These are phyloP conservation scores for Pyrochroa serraticornis DNA, from an alignment of 2,888 invertebrate species.

Conservation along the genomic window DNA sequence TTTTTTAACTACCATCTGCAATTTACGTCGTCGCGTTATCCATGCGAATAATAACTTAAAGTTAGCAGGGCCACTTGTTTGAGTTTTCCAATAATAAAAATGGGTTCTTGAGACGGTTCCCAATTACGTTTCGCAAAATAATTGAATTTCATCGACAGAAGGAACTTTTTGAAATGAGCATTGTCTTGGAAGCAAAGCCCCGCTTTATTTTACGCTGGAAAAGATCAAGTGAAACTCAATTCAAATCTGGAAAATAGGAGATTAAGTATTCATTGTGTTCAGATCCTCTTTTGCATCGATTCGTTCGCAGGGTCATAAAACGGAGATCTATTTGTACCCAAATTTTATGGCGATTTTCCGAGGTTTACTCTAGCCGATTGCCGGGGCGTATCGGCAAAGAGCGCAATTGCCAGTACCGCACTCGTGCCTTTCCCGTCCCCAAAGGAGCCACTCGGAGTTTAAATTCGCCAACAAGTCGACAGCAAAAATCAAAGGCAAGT, in stretches of 20 bases:
- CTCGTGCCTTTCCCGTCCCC: too few relatives aligned
- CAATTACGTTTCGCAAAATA: slow-evolving; percentile 18
- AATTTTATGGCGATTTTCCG: slow-evolving; percentile 27
- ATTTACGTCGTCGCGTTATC: too few relatives aligned
- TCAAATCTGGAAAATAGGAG: slow-evolving; percentile 45
- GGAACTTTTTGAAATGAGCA: slow-evolving; percentile 26
- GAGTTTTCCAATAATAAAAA: too few relatives aligned
- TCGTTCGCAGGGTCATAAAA: slow-evolving; percentile 36
- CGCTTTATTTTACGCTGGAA: slow-evolving; percentile 38
- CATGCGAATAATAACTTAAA: too few relatives aligned
- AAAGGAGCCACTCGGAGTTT: too few relatives aligned
- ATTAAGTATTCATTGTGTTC: slow-evolving; percentile 47
- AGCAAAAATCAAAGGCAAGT: too few relatives aligned
- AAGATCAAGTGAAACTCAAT: slow-evolving; percentile 43
- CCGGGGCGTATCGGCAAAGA: too few relatives aligned
- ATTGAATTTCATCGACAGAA: slow-evolving; percentile 24
- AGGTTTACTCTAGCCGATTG: background rate
- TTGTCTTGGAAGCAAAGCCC: slow-evolving; percentile 28
- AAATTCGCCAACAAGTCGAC: too few relatives aligned
- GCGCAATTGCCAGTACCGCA: too few relatives aligned
- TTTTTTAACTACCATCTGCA: too few relatives aligned
- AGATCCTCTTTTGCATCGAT: slow-evolving; percentile 38
- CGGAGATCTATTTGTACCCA: slow-evolving; percentile 32
- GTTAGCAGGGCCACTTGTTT: too few relatives aligned
- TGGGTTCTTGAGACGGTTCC: too few relatives aligned